phyloP scores from a whole-genome alignment of 2,888 invertebrate genomes.

The Dermolepida albohirtum region DNA sequence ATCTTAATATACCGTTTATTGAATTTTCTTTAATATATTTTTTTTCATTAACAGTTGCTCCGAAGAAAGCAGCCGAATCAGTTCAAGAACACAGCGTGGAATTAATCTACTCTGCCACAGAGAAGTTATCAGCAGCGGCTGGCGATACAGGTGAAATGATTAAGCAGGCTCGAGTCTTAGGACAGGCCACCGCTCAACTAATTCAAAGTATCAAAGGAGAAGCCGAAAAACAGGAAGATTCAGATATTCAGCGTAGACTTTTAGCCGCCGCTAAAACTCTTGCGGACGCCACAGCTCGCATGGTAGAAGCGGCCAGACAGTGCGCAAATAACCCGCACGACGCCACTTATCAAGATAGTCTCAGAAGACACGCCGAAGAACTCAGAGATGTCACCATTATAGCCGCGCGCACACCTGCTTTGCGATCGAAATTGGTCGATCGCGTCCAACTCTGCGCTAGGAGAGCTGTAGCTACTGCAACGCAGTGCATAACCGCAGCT shows the following conservation, averaged over 20 bases:
- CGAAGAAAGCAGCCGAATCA: slow-evolving; percentile 73
- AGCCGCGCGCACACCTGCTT: slow-evolving; percentile 81
- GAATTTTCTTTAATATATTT: background rate
- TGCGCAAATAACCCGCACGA: slow-evolving; percentile 90
- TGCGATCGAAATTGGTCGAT: slow-evolving; percentile 79
- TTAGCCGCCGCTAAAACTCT: slow-evolving; percentile 94
- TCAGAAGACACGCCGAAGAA: slow-evolving; percentile 92
- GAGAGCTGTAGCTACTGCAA: slow-evolving; percentile 88
- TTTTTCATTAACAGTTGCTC: slow-evolving; percentile 63
- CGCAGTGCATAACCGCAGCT: slow-evolving; percentile 90
- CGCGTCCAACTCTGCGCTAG: slow-evolving; percentile 68
- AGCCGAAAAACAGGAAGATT: slow-evolving; percentile 88
- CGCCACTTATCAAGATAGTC: slow-evolving; percentile 82
- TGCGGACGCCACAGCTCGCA: slow-evolving; percentile 95
- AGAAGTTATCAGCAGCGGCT: slow-evolving; percentile 85
- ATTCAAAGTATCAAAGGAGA: slow-evolving; percentile 96
- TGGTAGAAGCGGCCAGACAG: slow-evolving; percentile 96
- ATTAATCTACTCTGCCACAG: slow-evolving; percentile 89
- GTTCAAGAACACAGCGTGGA: slow-evolving; percentile 87
- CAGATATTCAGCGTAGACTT: slow-evolving; percentile 89
- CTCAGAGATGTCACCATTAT: slow-evolving; percentile 91
- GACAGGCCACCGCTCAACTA: slow-evolving; percentile 93
- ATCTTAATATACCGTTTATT: background rate
- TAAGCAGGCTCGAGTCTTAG: slow-evolving; percentile 88
- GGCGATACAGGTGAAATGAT: slow-evolving; percentile 96